Evolutionary conservation across 2,797 vertebrate species (phyloP).

Genomic region (Poecile montanus): DNA sequence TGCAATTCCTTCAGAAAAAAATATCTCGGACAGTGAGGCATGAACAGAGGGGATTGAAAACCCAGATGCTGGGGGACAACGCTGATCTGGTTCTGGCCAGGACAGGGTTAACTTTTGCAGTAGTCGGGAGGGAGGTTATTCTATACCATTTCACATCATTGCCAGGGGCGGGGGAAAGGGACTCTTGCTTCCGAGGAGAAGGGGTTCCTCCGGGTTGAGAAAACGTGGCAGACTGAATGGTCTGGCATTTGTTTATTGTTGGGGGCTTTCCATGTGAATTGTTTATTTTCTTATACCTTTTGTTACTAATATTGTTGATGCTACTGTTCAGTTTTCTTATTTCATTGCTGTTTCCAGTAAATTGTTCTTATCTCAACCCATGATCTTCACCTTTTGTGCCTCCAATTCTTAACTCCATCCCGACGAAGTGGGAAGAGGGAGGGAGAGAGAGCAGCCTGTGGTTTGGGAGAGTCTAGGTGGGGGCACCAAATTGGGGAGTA

Average conservation of each 20-base stretch:
- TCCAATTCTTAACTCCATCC: neutral
- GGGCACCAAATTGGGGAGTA: neutral
- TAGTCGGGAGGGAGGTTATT: neutral
- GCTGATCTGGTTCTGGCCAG: neutral
- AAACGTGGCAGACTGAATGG: neutral
- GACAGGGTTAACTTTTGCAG: neutral
- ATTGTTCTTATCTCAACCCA: neutral
- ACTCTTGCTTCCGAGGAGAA: neutral
- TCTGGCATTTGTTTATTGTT: neutral
- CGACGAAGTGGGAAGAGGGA: neutral
- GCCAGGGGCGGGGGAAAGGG: neutral
- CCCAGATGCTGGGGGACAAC: neutral
- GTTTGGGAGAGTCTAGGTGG: neutral
- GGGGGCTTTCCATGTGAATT: neutral
- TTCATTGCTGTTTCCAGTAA: neutral
- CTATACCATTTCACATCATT: neutral
- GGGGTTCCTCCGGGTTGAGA: neutral
- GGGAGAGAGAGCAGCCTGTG: neutral
- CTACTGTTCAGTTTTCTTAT: neutral
- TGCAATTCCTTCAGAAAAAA: neutral
- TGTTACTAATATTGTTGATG: neutral
- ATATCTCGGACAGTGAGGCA: neutral
- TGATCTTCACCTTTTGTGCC: neutral
- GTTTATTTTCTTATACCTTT: neutral
- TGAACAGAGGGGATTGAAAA: neutral